These are phyloP conservation scores for Upupa epops DNA, from an alignment of 2,113 vertebrate genomes.

Conservation along the genomic window DNA sequence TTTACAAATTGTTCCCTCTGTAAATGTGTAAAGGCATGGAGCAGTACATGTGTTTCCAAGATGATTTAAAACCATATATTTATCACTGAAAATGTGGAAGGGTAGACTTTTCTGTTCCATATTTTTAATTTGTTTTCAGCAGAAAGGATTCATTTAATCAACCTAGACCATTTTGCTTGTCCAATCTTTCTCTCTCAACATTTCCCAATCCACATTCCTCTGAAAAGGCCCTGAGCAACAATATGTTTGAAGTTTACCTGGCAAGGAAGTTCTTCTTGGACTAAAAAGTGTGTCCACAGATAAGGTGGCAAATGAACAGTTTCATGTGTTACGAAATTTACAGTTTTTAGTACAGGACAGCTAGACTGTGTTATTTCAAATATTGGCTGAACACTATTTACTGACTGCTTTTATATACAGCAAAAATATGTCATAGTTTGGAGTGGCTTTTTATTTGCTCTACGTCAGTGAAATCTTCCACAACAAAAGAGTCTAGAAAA, in stretches of 20 bases:
- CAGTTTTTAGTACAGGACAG: conserved; percentile 12
- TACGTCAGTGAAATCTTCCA: not conserved
- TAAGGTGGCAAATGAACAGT: conserved; percentile 50
- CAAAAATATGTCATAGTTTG: conserved; percentile 1
- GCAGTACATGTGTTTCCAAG: not conserved
- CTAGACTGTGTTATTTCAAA: conserved; percentile 40
- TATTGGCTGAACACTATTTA: conserved; percentile 40
- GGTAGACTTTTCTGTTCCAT: not conserved
- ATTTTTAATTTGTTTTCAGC: conserved; percentile 18
- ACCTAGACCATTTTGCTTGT: conserved; percentile 36
- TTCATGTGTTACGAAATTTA: conserved; percentile 41
- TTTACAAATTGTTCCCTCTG: not conserved
- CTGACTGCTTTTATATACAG: conserved; percentile 36
- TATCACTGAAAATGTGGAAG: not conserved
- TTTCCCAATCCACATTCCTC: conserved; percentile 59
- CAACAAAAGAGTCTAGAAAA: not conserved
- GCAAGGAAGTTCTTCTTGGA: conserved; percentile 45
- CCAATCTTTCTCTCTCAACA: not conserved
- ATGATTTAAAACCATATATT: not conserved
- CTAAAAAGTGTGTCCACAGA: conserved; percentile 31
- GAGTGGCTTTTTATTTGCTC: conserved; percentile 35
- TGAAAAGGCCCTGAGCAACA: conserved; percentile 31
- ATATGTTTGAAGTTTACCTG: conserved; percentile 55
- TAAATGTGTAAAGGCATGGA: not conserved
- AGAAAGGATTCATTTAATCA: conserved; percentile 29